phyloP scores from a whole-genome alignment of 2,797 vertebrate species.

The Gobio occitaniae region DNA sequence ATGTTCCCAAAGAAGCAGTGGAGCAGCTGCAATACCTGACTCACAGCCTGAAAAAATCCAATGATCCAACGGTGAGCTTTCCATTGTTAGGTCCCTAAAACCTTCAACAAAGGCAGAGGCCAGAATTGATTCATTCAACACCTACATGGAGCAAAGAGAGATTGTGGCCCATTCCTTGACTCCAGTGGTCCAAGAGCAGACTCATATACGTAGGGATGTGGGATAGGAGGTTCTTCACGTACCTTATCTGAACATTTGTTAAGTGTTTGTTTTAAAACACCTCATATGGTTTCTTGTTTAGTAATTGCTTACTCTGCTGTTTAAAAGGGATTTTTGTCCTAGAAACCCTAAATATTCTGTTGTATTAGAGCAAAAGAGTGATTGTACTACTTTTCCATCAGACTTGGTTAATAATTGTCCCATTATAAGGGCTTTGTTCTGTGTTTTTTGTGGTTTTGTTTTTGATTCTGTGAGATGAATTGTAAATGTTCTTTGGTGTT shows the following conservation, averaged over 20 bases:
- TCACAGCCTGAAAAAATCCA: slow-evolving; percentile 87
- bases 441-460: neutral
- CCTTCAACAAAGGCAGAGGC: neutral
- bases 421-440: neutral
- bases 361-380: neutral
- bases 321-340: slow-evolving; percentile 6
- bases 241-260: neutral
- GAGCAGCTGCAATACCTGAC: slow-evolving; percentile 88
- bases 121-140: neutral
- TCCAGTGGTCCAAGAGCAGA: neutral
- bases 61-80: slow-evolving; percentile 86
- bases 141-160: neutral
- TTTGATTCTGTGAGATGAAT: slow-evolving; percentile 1
- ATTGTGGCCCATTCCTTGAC: neutral
- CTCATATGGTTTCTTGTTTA: neutral
- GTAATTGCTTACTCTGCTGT: neutral
- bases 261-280: neutral
- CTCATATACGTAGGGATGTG: too few species aligned
- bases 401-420: neutral
- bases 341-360: slow-evolving; percentile 11
- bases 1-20: slow-evolving; percentile 83
- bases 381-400: neutral
- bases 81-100: neutral
- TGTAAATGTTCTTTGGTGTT: slow-evolving; percentile 38
- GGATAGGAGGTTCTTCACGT: neutral